Base-by-base conservation (phyloP, 2,888 invertebrate genomes). In the Antitype chi region DNA sequence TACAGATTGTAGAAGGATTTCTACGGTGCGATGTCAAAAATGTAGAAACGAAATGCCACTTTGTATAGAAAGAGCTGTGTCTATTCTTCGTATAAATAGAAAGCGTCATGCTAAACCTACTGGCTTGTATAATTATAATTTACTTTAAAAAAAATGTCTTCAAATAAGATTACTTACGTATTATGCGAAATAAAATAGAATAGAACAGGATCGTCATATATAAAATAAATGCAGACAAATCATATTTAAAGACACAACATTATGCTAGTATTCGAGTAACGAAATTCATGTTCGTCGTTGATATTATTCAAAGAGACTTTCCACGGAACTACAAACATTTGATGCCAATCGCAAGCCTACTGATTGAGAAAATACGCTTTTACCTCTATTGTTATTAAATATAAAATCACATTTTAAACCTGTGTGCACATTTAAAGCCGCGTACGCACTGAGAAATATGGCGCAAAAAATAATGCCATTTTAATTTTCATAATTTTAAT, bases 351-450 rank as follows among this genome's bases (percentile, higher is more conserved):
- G 55, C 72, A 76, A 82, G 76, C 68, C 77, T 84, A 78, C 38
- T 75, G 69, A 74, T 67, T 85, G 77, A 79, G 76, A 85, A 85
- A 81, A 78, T 86, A 84, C 38, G 74, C 72, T 74, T 38, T 70
- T 84, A 84, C 49, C 9, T 43, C 71, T 85, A 84, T 76, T 59
- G 73, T 76, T 78, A 82, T 87, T 85, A 84, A 85, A 87, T 82
- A 84, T 79, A 81, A 87, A 85, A 87, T 87, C 87, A 87, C 87
- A 87, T 87, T 84, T 84, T 74, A 68, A 85, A 82, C 82, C 80
- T 86, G 81, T 80, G 80, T 85, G 81, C 81, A 78, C 74, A 15
- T 77, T 70, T 20, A n/a, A 76, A 76, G 74, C 32, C 55, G 78
- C 59, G 64, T 68, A 70, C 32, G 1, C 76, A 74, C 72, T 75